Evolutionary conservation across 1,140 invertebrate species (phyloP).

Genomic region (Pseudomyrmex concolor): DNA sequence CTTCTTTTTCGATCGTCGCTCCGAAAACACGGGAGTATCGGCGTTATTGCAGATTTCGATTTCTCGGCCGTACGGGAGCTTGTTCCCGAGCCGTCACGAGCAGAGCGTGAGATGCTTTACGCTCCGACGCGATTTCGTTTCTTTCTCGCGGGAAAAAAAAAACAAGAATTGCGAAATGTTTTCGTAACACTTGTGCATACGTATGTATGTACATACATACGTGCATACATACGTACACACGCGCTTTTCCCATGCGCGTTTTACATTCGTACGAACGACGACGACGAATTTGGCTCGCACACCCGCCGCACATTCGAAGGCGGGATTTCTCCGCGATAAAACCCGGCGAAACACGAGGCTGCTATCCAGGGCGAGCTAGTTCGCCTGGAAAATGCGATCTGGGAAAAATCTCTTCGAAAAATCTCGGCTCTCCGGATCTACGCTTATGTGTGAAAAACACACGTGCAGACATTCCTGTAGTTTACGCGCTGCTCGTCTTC

Average conservation of each 20-base stretch:
- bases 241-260: too few relatives aligned
- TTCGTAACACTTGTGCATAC: constrained; percentile 21
- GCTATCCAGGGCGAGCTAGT: constrained; percentile 38
- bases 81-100: not conserved
- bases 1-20: not conserved
- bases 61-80: constrained; percentile 19
- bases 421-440: constrained; percentile 40
- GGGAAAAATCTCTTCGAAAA: constrained; percentile 67
- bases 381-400: constrained; percentile 69
- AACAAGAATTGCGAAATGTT: constrained; percentile 38
- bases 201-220: not conserved
- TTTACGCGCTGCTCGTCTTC: not conserved
- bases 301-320: constrained; percentile 42
- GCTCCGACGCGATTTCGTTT: not conserved
- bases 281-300: constrained; percentile 25
- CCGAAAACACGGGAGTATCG: not conserved
- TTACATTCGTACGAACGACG: too few relatives aligned
- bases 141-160: not conserved
- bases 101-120: not conserved
- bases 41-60: constrained; percentile 37
- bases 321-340: constrained; percentile 69
- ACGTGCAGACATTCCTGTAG: not conserved
- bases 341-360: constrained; percentile 65
- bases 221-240: not conserved
- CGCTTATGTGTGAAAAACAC: not conserved